Evolutionary conservation across 2,113 vertebrate species (phyloP).

Genomic region (Lepisosteus osseus): DNA sequence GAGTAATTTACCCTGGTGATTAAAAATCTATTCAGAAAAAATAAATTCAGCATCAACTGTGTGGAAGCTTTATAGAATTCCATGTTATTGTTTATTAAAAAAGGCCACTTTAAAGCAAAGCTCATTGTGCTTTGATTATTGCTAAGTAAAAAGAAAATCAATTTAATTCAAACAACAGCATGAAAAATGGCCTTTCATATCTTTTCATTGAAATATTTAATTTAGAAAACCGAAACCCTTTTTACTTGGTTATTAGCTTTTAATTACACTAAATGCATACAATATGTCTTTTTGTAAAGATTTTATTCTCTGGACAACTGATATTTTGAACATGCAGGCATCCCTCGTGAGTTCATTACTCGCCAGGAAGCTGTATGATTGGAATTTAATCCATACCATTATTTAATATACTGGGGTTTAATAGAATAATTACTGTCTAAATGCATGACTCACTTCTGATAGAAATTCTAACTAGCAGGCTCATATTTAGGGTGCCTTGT

Average conservation of each 20-base stretch:
- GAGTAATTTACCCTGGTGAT: background rate
- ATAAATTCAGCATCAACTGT: too few relatives aligned
- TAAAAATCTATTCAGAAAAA: background rate
- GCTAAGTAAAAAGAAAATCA: background rate
- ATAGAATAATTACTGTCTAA: conserved; percentile 24
- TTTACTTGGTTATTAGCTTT: conserved; percentile 15
- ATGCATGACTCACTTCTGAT: conserved; percentile 30
- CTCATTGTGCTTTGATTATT: background rate
- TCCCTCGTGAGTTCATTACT: conserved; percentile 18
- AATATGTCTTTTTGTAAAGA: conserved; percentile 11
- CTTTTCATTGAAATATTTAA: conserved; percentile 3
- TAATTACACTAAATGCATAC: conserved; percentile 22
- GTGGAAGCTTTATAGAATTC: background rate
- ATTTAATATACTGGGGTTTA: conserved; percentile 15
- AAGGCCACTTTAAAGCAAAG: background rate
- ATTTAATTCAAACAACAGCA: conserved; percentile 10
- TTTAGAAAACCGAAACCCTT: conserved; percentile 1
- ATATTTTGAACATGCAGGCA: conserved; percentile 12
- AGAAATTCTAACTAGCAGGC: conserved; percentile 20
- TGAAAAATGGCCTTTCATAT: background rate
- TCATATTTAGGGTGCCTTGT: conserved; percentile 20
- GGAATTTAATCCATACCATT: conserved; percentile 20
- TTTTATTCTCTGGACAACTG: conserved; percentile 15
- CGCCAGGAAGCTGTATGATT: conserved; percentile 4
- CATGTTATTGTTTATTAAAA: background rate